A percentile compares a stretch with the other conserved stretches of the same genome.
phyloP scores from a whole-genome alignment of 1,140 invertebrate species.

The Pteromalus puparum region DNA sequence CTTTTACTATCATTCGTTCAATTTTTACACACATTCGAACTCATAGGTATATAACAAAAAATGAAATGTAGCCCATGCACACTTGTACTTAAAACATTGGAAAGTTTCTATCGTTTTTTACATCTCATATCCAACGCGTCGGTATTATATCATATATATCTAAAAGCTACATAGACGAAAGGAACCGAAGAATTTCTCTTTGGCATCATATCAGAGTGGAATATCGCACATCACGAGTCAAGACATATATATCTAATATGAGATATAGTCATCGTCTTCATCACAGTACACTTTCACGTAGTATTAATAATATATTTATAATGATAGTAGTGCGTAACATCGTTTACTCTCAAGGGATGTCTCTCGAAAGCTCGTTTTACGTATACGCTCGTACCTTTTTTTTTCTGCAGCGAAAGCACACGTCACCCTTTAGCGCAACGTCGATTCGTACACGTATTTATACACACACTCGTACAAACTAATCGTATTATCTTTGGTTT shows the following conservation, averaged over 20 bases:
- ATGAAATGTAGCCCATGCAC: neutral
- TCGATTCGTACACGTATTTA: conserved; percentile 31
- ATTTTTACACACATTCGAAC: conserved; percentile 12
- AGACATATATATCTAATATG: neutral
- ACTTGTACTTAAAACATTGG: neutral
- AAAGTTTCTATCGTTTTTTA: neutral
- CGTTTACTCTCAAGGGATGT: neutral
- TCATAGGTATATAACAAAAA: too few relatives aligned
- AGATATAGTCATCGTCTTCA: conserved; percentile 5
- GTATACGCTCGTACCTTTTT: conserved; percentile 44
- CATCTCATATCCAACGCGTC: neutral
- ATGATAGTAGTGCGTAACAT: neutral
- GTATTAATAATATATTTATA: neutral
- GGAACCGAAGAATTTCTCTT: neutral
- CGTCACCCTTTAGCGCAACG: neutral
- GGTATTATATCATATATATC: neutral
- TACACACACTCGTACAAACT: neutral
- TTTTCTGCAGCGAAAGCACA: neutral
- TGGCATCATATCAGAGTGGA: neutral
- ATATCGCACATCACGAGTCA: neutral
- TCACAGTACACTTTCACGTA: conserved; percentile 6
- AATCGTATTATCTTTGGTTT: neutral
- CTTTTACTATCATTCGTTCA: too few relatives aligned
- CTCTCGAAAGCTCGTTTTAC: conserved; percentile 7
- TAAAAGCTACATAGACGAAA: neutral